Evolutionary conservation across 2,113 vertebrate species (phyloP).

Genomic region (Copsychus sechellarum): DNA sequence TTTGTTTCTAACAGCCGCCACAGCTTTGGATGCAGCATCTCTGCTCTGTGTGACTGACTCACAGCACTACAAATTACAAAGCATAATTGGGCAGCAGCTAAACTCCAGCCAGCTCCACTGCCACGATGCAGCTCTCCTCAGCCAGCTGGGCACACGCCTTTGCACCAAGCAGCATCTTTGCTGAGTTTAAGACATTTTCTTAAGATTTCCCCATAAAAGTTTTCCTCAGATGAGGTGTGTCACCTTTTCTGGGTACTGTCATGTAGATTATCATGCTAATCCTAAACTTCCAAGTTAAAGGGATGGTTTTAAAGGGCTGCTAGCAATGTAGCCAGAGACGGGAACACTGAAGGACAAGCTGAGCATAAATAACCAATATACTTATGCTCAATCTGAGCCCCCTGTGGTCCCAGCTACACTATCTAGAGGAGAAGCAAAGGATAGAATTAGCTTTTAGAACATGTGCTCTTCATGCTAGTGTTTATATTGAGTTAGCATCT

Average conservation of each 20-base stretch:
- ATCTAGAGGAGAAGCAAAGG: neutral
- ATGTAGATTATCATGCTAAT: neutral
- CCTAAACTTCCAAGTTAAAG: no score
- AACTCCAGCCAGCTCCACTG: neutral
- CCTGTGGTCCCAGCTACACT: neutral
- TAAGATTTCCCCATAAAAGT: neutral
- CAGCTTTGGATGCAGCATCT: neutral
- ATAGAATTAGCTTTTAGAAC: neutral
- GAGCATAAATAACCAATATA: neutral
- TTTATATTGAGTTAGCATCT: neutral
- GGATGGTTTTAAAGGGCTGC: neutral
- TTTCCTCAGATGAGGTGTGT: neutral
- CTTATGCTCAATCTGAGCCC: neutral
- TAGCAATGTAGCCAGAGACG: neutral
- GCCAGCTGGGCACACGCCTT: neutral
- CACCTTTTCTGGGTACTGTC: neutral
- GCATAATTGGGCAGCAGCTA: neutral
- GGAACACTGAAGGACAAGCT: neutral
- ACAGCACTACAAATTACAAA: neutral
- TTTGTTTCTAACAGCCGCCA: neutral
- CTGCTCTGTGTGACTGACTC: neutral
- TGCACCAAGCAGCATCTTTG: accelerated
- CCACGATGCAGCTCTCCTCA: neutral
- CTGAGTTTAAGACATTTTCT: neutral
- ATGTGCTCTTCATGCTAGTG: neutral